These are phyloP conservation scores for Callinectes sapidus DNA, from an alignment of 2,888 invertebrate species.

Conservation along the genomic window DNA sequence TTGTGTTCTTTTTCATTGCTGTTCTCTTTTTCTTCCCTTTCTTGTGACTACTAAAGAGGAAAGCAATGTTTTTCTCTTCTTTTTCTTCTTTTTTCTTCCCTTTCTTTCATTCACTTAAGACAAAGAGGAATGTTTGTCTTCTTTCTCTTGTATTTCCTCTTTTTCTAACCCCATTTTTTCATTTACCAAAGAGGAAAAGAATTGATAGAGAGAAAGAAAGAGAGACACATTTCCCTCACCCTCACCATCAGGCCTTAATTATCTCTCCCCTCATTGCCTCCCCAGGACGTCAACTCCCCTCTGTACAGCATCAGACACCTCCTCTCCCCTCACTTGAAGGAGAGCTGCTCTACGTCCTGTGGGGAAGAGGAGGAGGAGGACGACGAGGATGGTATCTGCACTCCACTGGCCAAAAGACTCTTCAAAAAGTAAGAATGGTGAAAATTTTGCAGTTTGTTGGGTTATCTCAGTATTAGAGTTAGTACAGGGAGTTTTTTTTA, in stretches of 20 bases:
- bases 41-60: no score
- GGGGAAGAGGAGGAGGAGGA: not conserved
- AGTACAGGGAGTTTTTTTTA: not conserved
- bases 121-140: no score
- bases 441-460: not conserved
- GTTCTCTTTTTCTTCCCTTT: no score
- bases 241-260: not conserved
- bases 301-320: conserved; percentile 62
- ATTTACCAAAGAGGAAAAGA: no score
- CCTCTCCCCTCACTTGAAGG: conserved; percentile 41
- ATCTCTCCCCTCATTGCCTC: not conserved
- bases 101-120: no score
- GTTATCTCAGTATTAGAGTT: no score
- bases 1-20: no score
- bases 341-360: not conserved
- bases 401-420: conserved; percentile 46
- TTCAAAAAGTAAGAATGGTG: conserved; percentile 33
- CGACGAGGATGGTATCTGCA: not conserved
- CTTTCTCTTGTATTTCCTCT: no score
- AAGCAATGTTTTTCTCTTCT: no score
- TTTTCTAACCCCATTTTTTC: no score
- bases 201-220: no score
- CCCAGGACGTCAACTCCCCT: conserved; percentile 57
- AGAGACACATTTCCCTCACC: not conserved
- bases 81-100: no score